Percentiles rank a stretch among this genome's conserved stretches.
These are phyloP conservation scores for Tribolium castaneum DNA, from an alignment of 1,140 invertebrate genomes.

Conservation along the genomic window DNA sequence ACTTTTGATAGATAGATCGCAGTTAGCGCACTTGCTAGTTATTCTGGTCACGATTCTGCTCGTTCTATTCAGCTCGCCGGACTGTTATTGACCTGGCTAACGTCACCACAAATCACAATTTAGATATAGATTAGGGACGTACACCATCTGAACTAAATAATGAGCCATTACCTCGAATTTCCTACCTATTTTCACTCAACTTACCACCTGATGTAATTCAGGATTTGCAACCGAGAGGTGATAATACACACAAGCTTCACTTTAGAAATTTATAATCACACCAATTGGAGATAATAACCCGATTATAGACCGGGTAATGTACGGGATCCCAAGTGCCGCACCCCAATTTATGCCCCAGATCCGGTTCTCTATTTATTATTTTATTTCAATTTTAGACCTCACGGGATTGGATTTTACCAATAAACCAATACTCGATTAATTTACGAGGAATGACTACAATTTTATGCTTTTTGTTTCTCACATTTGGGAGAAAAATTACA, in stretches of 20 bases:
- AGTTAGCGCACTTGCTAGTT: constrained; percentile 44
- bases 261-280: constrained; percentile 41
- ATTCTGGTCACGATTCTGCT: constrained; percentile 48
- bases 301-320: constrained; percentile 13
- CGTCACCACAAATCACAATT: constrained; percentile 52
- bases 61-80: constrained; percentile 44
- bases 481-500: no score
- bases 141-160: constrained; percentile 32
- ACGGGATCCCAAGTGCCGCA: background rate
- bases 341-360: constrained; percentile 21
- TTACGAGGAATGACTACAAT: background rate
- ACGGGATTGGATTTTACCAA: background rate
- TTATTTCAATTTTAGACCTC: constrained; percentile 5
- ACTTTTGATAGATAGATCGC: constrained; percentile 54
- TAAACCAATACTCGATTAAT: background rate
- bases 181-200: constrained; percentile 13
- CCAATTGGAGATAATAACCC: constrained; percentile 38
- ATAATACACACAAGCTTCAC: constrained; percentile 17
- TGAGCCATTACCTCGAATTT: constrained; percentile 36
- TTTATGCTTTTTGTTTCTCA: no score
- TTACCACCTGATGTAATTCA: constrained; percentile 1
- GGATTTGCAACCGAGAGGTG: background rate
- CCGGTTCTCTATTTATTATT: constrained; percentile 33
- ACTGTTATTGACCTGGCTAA: constrained; percentile 45
- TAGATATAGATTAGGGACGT: constrained; percentile 43